phyloP scores from a whole-genome alignment of 2,113 vertebrate genomes.

The Lepus timidus region DNA sequence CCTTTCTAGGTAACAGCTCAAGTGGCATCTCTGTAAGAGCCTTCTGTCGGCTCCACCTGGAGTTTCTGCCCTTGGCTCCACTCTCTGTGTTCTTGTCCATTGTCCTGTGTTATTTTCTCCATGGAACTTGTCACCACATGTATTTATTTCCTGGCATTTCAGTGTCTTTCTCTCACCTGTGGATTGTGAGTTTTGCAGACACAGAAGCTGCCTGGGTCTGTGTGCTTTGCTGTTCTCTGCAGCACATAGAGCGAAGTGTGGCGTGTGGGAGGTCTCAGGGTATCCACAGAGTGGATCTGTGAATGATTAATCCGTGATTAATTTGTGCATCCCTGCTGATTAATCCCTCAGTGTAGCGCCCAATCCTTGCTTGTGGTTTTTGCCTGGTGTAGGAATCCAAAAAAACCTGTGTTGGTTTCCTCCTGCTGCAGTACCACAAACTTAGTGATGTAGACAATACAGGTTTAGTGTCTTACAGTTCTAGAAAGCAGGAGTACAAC shows the following conservation, averaged over 20 bases:
- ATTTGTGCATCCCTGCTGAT: constrained; percentile 5
- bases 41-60: background rate
- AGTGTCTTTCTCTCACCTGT: background rate
- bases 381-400: background rate
- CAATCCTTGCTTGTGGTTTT: background rate
- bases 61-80: background rate
- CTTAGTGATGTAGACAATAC: background rate
- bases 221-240: background rate
- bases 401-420: background rate
- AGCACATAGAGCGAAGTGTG: background rate
- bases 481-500: background rate
- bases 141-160: background rate
- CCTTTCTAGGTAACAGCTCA: background rate
- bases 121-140: background rate
- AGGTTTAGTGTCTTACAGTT: background rate
- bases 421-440: background rate
- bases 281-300: background rate
- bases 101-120: constrained; percentile 26
- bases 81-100: background rate
- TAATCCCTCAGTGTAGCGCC: background rate
- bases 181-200: background rate
- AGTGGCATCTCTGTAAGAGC: background rate
- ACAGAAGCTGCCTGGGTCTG: background rate
- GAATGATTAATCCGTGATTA: background rate
- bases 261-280: background rate